These are phyloP conservation scores for Tiaroga cobitis DNA, from an alignment of 2,797 vertebrate species.

Conservation along the genomic window DNA sequence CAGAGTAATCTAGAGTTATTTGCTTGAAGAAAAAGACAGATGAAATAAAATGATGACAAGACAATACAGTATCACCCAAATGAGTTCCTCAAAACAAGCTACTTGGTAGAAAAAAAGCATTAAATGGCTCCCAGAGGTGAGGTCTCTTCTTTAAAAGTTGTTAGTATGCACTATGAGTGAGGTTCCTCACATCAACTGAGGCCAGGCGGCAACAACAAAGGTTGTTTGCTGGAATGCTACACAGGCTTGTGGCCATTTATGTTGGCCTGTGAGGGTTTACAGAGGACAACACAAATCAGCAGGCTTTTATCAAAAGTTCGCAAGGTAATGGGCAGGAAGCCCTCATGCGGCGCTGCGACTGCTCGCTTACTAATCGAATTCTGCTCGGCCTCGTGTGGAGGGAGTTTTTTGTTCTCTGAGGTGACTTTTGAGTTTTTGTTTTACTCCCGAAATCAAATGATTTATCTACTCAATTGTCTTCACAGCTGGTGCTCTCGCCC, in stretches of 20 bases:
- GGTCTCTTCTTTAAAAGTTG: slow-evolving; percentile 19
- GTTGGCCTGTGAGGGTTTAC: slow-evolving; percentile 34
- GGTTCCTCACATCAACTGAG: slow-evolving; percentile 34
- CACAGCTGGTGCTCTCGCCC: background rate
- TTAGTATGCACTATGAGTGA: slow-evolving; percentile 56
- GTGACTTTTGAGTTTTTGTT: slow-evolving; percentile 25
- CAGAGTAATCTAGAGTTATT: background rate
- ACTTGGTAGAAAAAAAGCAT: background rate
- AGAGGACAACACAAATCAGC: slow-evolving; percentile 45
- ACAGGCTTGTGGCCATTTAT: slow-evolving; percentile 22
- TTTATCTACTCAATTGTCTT: slow-evolving; percentile 9
- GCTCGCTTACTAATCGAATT: slow-evolving; percentile 47
- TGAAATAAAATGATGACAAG: background rate
- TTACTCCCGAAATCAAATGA: slow-evolving; percentile 18
- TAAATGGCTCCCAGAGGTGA: slow-evolving; percentile 19
- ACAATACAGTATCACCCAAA: background rate
- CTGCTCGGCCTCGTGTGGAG: slow-evolving; percentile 24
- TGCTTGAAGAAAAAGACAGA: background rate
- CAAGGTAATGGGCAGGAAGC: slow-evolving; percentile 42
- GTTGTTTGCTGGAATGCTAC: slow-evolving; percentile 34
- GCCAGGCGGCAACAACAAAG: slow-evolving; percentile 44
- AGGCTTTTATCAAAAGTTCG: slow-evolving; percentile 39
- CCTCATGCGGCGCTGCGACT: slow-evolving; percentile 34
- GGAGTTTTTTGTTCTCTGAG: slow-evolving; percentile 5
- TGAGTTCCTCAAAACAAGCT: background rate